A percentile compares a stretch with the other conserved stretches of the same genome.
These are phyloP conservation scores for Lophius americanus DNA, from an alignment of 2,797 vertebrate species.

Conservation along the genomic window DNA sequence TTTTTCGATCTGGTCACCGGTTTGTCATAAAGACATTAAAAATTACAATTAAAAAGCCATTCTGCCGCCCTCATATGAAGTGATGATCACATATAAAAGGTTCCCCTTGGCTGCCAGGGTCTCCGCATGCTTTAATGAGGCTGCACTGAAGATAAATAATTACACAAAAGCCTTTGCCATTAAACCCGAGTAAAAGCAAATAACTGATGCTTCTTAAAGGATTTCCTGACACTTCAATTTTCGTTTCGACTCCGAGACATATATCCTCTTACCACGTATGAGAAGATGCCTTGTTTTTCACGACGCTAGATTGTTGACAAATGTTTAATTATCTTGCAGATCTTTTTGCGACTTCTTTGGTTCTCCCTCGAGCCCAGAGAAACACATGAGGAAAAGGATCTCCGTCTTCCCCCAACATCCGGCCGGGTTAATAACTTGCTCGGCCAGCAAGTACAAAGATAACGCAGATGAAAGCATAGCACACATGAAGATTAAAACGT, in stretches of 20 bases:
- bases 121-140: constrained; percentile 55
- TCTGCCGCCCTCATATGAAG: constrained; percentile 10
- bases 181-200: constrained; percentile 36
- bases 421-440: constrained; percentile 58
- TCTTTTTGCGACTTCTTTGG: constrained; percentile 60
- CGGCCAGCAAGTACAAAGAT: constrained; percentile 31
- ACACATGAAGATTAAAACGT: not conserved
- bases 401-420: constrained; percentile 26
- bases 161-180: constrained; percentile 15
- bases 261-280: not conserved
- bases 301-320: constrained; percentile 38
- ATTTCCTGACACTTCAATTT: constrained; percentile 32
- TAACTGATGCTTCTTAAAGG: constrained; percentile 21
- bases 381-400: constrained; percentile 21
- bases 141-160: constrained; percentile 43
- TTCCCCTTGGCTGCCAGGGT: constrained; percentile 38
- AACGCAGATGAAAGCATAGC: not conserved
- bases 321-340: constrained; percentile 61
- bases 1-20: too few species aligned
- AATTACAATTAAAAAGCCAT: constrained; percentile 29
- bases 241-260: constrained; percentile 8
- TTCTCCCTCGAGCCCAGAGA: constrained; percentile 61
- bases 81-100: constrained; percentile 26
- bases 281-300: constrained; percentile 22
- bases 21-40: constrained; percentile 10